These are phyloP conservation scores for Tachina lurida DNA, from an alignment of 2,888 invertebrate species.

Conservation along the genomic window DNA sequence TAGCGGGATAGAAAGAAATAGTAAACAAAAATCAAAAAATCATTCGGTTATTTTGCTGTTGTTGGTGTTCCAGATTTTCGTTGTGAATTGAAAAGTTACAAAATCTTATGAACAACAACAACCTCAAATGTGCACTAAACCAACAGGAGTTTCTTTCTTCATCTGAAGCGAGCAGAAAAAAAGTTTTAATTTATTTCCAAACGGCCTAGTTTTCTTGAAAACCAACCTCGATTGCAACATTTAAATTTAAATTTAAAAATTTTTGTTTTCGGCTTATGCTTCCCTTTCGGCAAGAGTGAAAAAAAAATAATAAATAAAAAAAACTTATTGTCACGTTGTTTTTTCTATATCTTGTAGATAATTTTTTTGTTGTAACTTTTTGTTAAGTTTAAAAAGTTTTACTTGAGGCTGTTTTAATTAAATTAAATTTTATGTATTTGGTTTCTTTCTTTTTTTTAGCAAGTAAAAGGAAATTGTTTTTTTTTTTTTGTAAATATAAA, in stretches of 20 bases:
- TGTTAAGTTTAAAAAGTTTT: neutral
- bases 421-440: constrained; percentile 29
- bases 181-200: constrained; percentile 38
- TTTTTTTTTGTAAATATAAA: neutral
- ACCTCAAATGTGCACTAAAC: constrained; percentile 29
- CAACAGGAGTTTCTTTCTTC: constrained; percentile 21
- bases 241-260: constrained; percentile 11
- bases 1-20: too few species aligned
- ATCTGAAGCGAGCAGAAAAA: neutral
- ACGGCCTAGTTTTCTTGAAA: constrained; percentile 38
- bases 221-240: constrained; percentile 38
- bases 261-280: constrained; percentile 1
- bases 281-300: neutral
- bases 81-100: constrained; percentile 55
- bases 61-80: constrained; percentile 67
- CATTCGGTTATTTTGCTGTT: constrained; percentile 26
- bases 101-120: constrained; percentile 39
- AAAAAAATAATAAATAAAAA: neutral
- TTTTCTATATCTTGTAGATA: constrained; percentile 5
- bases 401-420: constrained; percentile 22
- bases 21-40: constrained; percentile 36
- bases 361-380: constrained; percentile 8
- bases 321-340: constrained; percentile 44
- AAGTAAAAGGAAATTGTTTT: neutral
- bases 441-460: neutral